phyloP scores from a whole-genome alignment of 2,888 invertebrate genomes.

The Amblyjoppa proteus region DNA sequence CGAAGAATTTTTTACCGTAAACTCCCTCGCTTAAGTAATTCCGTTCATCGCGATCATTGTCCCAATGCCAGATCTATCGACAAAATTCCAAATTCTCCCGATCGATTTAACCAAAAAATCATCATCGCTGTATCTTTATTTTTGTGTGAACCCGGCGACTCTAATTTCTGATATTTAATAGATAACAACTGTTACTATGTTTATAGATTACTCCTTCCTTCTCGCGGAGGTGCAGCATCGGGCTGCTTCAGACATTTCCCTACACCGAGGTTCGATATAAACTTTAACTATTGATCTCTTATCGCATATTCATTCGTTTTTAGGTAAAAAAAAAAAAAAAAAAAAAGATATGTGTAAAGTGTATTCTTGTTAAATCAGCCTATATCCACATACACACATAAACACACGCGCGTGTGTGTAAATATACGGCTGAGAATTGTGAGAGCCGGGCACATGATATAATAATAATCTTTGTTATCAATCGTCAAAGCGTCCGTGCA shows the following conservation, averaged over 20 bases:
- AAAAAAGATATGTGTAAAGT: neutral
- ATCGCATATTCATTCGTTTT: conserved; percentile 38
- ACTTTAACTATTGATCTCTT: conserved; percentile 61
- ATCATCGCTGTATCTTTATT: neutral
- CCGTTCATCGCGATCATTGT: neutral
- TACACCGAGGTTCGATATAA: conserved; percentile 67
- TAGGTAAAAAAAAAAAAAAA: neutral
- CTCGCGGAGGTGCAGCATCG: conserved; percentile 69
- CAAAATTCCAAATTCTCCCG: neutral
- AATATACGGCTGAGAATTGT: neutral
- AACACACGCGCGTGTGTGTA: neutral
- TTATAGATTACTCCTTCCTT: conserved; percentile 68
- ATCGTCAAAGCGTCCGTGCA: conserved; percentile 8
- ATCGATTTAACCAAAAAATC: neutral
- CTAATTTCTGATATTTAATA: conserved; percentile 58
- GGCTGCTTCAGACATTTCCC: conserved; percentile 66
- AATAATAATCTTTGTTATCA: conserved; percentile 7
- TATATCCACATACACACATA: neutral
- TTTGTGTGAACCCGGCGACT: conserved; percentile 34
- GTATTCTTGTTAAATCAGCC: neutral
- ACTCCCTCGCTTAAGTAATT: neutral
- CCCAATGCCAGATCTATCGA: neutral
- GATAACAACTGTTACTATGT: conserved; percentile 65
- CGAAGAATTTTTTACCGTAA: neutral
- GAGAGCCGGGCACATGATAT: neutral